Conservation (phyloP, 2,888 invertebrate species). For the Philhelius pedissequus region DNA sequence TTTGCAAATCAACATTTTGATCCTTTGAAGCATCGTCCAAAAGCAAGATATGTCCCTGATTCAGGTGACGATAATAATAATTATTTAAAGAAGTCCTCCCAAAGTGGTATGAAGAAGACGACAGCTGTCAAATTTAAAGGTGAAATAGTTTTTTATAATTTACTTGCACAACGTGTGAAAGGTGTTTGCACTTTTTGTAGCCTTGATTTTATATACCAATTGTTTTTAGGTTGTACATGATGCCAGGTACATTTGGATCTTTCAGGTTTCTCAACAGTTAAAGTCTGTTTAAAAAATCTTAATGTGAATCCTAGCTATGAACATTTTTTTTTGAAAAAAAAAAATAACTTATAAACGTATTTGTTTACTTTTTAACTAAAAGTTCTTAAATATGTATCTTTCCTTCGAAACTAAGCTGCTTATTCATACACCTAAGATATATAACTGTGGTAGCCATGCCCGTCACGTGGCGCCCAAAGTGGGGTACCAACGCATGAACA, state of each 20-base stretch:
- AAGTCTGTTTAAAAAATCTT: no score
- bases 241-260: background rate
- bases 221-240: background rate
- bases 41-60: slow-evolving; percentile 86
- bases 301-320: no score
- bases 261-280: background rate
- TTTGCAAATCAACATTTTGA: slow-evolving; percentile 85
- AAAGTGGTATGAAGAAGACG: slow-evolving; percentile 71
- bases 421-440: no score
- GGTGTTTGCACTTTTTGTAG: slow-evolving; percentile 34
- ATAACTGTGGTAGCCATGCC: no score
- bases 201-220: background rate
- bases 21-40: slow-evolving; percentile 87
- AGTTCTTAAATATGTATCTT: no score
- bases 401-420: no score
- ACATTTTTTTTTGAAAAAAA: no score
- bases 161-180: slow-evolving; percentile 69
- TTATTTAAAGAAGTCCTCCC: slow-evolving; percentile 82
- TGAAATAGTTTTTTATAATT: slow-evolving; percentile 68
- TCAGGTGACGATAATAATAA: slow-evolving; percentile 78
- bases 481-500: no score
- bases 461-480: no score
- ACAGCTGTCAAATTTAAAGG: slow-evolving; percentile 77
- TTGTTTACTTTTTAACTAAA: no score
- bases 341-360: no score